Evolutionary conservation across 2,888 invertebrate species (phyloP).

Genomic region (Drosophila barbarae): DNA sequence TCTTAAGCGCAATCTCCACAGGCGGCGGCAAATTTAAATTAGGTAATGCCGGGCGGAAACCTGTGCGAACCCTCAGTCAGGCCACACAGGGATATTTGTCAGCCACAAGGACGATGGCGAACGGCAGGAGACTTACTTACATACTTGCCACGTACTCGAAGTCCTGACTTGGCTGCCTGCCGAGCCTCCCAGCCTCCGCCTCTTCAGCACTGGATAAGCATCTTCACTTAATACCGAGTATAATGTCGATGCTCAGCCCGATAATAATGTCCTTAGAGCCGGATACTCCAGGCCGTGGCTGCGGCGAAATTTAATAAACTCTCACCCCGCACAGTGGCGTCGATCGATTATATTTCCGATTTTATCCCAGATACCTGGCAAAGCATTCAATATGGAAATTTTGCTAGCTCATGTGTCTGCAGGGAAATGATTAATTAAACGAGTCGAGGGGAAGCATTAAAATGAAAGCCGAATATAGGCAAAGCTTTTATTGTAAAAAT

Average conservation of each 20-base stretch:
- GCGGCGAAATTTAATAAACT: slow-evolving; percentile 65
- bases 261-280: slow-evolving; percentile 68
- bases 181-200: slow-evolving; percentile 10
- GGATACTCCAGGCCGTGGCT: slow-evolving; percentile 19
- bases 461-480: not conserved
- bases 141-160: slow-evolving; percentile 56
- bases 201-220: slow-evolving; percentile 60
- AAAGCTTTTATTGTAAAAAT: not conserved
- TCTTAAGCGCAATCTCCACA: slow-evolving; percentile 61
- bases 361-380: slow-evolving; percentile 16
- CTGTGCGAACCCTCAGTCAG: slow-evolving; percentile 17
- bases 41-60: slow-evolving; percentile 57
- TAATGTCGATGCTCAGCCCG: slow-evolving; percentile 68
- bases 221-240: slow-evolving; percentile 72
- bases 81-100: slow-evolving; percentile 62
- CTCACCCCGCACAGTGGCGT: slow-evolving; percentile 39
- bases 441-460: slow-evolving; percentile 1
- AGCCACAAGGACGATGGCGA: slow-evolving; percentile 31
- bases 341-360: slow-evolving; percentile 25
- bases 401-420: slow-evolving; percentile 51
- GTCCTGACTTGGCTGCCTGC: slow-evolving; percentile 23
- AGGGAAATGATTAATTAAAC: slow-evolving; percentile 25
- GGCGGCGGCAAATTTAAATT: slow-evolving; percentile 66
- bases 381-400: slow-evolving; percentile 30
- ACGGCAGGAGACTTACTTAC: slow-evolving; percentile 39